Percentiles rank a stretch among this genome's conserved stretches.
phyloP scores from a whole-genome alignment of 2,113 vertebrate species.

The Terrapene triunguis region DNA sequence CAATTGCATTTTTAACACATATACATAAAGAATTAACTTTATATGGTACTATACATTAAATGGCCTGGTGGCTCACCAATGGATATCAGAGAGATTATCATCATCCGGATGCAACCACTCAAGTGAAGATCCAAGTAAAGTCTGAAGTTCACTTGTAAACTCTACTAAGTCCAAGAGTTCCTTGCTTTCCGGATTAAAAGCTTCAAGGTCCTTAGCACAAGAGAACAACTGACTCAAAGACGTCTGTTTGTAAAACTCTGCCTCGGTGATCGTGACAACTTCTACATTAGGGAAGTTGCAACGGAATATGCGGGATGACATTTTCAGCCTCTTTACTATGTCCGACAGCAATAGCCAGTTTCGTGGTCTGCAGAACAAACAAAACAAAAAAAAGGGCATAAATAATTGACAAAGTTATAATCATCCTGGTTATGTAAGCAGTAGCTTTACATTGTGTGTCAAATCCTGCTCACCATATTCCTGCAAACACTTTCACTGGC shows the following conservation, averaged over 20 bases:
- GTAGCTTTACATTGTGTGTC: not conserved
- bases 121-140: slow-evolving; percentile 90
- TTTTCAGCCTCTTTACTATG: slow-evolving; percentile 90
- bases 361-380: slow-evolving; percentile 82
- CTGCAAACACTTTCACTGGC: not conserved
- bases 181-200: slow-evolving; percentile 92
- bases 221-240: slow-evolving; percentile 93
- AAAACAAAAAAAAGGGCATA: slow-evolving; percentile 6
- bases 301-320: slow-evolving; percentile 91
- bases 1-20: slow-evolving; percentile 83
- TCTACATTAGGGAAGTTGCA: slow-evolving; percentile 92
- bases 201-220: slow-evolving; percentile 90
- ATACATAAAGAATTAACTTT: slow-evolving; percentile 85
- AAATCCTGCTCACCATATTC: rapidly evolving
- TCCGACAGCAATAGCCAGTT: slow-evolving; percentile 96
- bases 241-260: slow-evolving; percentile 93
- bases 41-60: slow-evolving; percentile 79
- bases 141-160: slow-evolving; percentile 91
- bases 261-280: slow-evolving; percentile 91
- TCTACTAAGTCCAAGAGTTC: slow-evolving; percentile 95
- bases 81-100: slow-evolving; percentile 66
- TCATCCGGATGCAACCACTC: slow-evolving; percentile 87
- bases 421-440: not conserved
- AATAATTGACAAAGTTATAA: not conserved
- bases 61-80: slow-evolving; percentile 79